Percentiles rank a stretch among this genome's conserved stretches.
These are phyloP conservation scores for Rostratula benghalensis DNA, from an alignment of 2,113 vertebrate genomes.

Conservation along the genomic window DNA sequence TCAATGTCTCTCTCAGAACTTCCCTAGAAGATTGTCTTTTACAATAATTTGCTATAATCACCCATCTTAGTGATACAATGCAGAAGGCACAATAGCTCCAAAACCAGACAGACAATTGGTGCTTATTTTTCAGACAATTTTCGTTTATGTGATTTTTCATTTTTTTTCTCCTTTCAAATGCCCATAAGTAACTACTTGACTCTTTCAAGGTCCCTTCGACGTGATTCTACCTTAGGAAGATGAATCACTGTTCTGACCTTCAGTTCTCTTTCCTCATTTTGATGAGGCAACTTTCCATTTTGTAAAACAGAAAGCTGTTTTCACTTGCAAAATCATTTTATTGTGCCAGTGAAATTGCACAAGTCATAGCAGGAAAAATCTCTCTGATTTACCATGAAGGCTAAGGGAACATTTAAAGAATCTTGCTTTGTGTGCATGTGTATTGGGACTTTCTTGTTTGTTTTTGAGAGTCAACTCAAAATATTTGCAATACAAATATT, in stretches of 20 bases:
- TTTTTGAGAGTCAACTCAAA: not conserved
- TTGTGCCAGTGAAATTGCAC: conserved; percentile 22
- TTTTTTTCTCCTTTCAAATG: not conserved
- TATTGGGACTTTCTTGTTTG: not conserved
- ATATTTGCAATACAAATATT: not conserved
- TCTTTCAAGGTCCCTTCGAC: conserved; percentile 15
- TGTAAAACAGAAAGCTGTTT: conserved; percentile 46
- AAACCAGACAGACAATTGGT: conserved; percentile 38
- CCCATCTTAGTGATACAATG: not conserved
- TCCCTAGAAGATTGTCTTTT: conserved; percentile 31
- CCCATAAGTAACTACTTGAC: not conserved
- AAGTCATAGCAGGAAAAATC: not conserved
- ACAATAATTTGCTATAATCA: conserved; percentile 54
- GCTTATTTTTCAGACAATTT: conserved; percentile 60
- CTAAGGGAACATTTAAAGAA: not conserved
- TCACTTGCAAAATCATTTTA: conserved; percentile 53
- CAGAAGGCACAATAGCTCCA: conserved; percentile 35
- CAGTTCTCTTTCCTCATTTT: not conserved
- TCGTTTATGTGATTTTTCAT: conserved; percentile 30
- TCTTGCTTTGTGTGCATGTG: not conserved
- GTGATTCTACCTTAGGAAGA: conserved; percentile 34
- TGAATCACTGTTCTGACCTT: conserved; percentile 55
- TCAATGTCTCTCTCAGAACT: conserved; percentile 32
- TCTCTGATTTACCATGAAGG: conserved; percentile 13
- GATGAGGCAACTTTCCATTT: conserved; percentile 47